These are phyloP conservation scores for Acanthurus tractus DNA, from an alignment of 2,797 vertebrate genomes.

Conservation along the genomic window DNA sequence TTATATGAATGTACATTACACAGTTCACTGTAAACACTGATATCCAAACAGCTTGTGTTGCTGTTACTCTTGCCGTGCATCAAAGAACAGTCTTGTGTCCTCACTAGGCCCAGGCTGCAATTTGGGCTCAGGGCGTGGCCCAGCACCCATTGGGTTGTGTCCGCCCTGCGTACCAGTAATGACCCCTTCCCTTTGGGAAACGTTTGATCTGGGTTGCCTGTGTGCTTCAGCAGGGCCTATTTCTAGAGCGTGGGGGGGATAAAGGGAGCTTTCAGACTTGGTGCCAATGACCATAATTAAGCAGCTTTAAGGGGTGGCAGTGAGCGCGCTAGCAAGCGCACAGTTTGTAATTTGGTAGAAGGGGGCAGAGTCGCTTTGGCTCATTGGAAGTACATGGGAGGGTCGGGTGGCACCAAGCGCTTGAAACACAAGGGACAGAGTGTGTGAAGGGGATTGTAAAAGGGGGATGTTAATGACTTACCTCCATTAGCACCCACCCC, in stretches of 20 bases:
- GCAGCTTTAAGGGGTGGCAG: slow-evolving; percentile 86
- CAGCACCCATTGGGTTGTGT: slow-evolving; percentile 83
- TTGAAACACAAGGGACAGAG: slow-evolving; percentile 77
- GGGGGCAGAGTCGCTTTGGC: slow-evolving; percentile 72
- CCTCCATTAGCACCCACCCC: slow-evolving; percentile 78
- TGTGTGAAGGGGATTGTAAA: slow-evolving; percentile 81
- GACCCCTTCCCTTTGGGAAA: slow-evolving; percentile 86
- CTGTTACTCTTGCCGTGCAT: slow-evolving; percentile 75
- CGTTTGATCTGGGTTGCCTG: slow-evolving; percentile 89
- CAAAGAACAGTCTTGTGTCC: slow-evolving; percentile 84
- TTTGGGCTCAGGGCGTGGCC: slow-evolving; percentile 85
- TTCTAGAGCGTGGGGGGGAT: slow-evolving; percentile 87
- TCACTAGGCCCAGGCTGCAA: slow-evolving; percentile 79
- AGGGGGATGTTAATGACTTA: slow-evolving; percentile 78
- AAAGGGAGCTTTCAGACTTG: slow-evolving; percentile 86
- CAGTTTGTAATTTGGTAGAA: slow-evolving; percentile 82
- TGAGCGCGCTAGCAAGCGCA: slow-evolving; percentile 73
- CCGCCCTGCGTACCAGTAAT: slow-evolving; percentile 85
- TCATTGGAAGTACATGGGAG: slow-evolving; percentile 76
- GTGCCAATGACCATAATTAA: slow-evolving; percentile 89
- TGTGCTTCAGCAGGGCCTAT: slow-evolving; percentile 84
- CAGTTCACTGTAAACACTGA: slow-evolving; percentile 74
- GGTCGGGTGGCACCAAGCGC: slow-evolving; percentile 72
- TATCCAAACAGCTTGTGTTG: slow-evolving; percentile 74
- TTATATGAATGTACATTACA: slow-evolving; percentile 70